These are phyloP conservation scores for Clunio marinus DNA, from an alignment of 2,888 invertebrate genomes.

Conservation along the genomic window DNA sequence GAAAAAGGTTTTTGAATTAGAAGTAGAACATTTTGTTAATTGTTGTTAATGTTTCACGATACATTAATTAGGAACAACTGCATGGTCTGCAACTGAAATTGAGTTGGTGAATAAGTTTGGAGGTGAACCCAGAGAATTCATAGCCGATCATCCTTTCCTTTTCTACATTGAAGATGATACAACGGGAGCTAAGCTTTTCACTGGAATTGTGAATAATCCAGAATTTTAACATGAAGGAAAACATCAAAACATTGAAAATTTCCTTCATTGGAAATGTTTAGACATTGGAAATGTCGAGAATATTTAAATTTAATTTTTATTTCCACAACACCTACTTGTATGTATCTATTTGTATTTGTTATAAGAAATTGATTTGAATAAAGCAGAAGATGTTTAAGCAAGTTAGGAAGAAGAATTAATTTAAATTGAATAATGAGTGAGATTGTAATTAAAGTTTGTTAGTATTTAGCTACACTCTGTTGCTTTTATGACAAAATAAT, in stretches of 20 bases:
- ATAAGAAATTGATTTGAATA: too few species aligned
- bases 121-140: slow-evolving; percentile 58
- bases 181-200: slow-evolving; percentile 68
- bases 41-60: too few species aligned
- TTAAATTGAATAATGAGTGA: neutral
- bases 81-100: slow-evolving; percentile 50
- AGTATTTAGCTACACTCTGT: neutral
- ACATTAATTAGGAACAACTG: slow-evolving; percentile 8
- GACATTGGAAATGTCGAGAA: too few species aligned
- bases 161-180: slow-evolving; percentile 75
- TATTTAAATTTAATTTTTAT: too few species aligned
- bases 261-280: too few species aligned
- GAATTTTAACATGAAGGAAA: slow-evolving; percentile 42
- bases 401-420: too few species aligned
- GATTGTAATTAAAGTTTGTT: slow-evolving; percentile 2
- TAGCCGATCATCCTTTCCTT: slow-evolving; percentile 70
- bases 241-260: too few species aligned
- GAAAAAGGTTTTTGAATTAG: slow-evolving; percentile 54
- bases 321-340: too few species aligned
- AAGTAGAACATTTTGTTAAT: slow-evolving; percentile 61
- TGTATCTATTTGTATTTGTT: too few species aligned
- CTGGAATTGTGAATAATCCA: slow-evolving; percentile 69
- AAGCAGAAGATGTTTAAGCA: too few species aligned
- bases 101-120: slow-evolving; percentile 71
- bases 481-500: neutral